Evolutionary conservation across 1,140 invertebrate species (phyloP).

Genomic region (Apis florea): DNA sequence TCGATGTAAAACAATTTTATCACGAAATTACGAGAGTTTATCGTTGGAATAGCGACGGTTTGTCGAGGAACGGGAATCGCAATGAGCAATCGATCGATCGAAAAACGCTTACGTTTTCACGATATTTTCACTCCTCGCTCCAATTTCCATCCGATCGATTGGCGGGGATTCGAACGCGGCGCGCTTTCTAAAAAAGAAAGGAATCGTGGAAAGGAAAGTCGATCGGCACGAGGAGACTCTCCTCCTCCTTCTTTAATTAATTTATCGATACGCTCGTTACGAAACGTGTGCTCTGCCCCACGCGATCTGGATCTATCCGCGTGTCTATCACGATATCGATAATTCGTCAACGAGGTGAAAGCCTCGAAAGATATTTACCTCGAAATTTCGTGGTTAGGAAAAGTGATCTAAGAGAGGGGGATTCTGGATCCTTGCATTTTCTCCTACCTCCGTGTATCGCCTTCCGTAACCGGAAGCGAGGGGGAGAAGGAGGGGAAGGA

Average conservation of each 20-base stretch:
- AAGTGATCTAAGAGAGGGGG: too few relatives aligned
- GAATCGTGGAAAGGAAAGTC: constrained; percentile 26
- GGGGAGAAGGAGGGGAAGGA: neutral
- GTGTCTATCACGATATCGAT: constrained; percentile 16
- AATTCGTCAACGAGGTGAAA: constrained; percentile 18
- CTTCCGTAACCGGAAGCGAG: constrained; percentile 39
- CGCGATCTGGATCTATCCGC: neutral
- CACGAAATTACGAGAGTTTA: too few relatives aligned
- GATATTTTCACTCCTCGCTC: neutral
- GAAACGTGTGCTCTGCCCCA: neutral
- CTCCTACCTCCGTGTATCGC: neutral
- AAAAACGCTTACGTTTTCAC: too few relatives aligned
- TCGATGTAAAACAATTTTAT: too few relatives aligned
- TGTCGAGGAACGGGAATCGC: too few relatives aligned
- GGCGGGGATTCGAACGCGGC: constrained; percentile 14
- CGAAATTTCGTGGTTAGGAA: neutral
- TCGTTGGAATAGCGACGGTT: too few relatives aligned
- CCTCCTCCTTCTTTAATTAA: constrained; percentile 5
- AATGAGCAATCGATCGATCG: too few relatives aligned
- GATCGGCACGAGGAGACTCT: neutral
- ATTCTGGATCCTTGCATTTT: neutral
- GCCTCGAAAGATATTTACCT: neutral
- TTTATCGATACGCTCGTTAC: constrained; percentile 5
- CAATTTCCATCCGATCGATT: neutral
- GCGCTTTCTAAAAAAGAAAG: constrained; percentile 37